Evolutionary conservation across 1,140 invertebrate genomes (phyloP).

Genomic region (Chymomyza costata): DNA sequence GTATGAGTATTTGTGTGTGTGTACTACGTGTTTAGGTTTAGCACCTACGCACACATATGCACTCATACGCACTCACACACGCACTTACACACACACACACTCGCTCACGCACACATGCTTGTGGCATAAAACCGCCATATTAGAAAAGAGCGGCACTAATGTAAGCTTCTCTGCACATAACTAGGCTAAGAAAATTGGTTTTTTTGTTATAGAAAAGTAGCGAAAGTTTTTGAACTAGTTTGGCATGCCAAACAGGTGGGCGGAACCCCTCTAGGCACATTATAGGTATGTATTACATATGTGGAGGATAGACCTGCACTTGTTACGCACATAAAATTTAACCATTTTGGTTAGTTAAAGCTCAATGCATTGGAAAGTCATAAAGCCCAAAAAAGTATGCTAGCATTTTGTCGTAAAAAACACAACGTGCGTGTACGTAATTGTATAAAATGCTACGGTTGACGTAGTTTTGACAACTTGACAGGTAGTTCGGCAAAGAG

Average conservation of each 20-base stretch:
- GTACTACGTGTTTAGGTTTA: constrained; percentile 69
- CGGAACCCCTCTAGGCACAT: no score
- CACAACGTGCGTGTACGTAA: no score
- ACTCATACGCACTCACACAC: constrained; percentile 5
- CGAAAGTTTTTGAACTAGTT: constrained; percentile 34
- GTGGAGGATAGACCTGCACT: no score
- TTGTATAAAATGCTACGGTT: no score
- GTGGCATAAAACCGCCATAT: constrained; percentile 67
- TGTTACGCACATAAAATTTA: constrained; percentile 54
- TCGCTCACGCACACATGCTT: constrained; percentile 45
- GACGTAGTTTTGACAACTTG: no score
- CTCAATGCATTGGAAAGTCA: constrained; percentile 52
- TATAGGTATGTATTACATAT: background rate
- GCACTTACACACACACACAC: constrained; percentile 5
- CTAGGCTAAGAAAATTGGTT: constrained; percentile 60
- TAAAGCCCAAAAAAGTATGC: constrained; percentile 50
- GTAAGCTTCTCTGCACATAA: no score
- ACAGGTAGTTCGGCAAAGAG: no score
- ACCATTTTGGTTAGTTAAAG: constrained; percentile 26
- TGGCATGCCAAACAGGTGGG: constrained; percentile 62
- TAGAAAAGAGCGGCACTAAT: constrained; percentile 55
- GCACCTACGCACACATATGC: constrained; percentile 39
- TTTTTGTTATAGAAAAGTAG: constrained; percentile 5
- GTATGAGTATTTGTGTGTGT: no score
- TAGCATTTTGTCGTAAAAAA: constrained; percentile 28